A percentile compares a stretch with the other conserved stretches of the same genome.
These are phyloP conservation scores for Lasioglossum oenotherae DNA, from an alignment of 2,888 invertebrate species.

Conservation along the genomic window DNA sequence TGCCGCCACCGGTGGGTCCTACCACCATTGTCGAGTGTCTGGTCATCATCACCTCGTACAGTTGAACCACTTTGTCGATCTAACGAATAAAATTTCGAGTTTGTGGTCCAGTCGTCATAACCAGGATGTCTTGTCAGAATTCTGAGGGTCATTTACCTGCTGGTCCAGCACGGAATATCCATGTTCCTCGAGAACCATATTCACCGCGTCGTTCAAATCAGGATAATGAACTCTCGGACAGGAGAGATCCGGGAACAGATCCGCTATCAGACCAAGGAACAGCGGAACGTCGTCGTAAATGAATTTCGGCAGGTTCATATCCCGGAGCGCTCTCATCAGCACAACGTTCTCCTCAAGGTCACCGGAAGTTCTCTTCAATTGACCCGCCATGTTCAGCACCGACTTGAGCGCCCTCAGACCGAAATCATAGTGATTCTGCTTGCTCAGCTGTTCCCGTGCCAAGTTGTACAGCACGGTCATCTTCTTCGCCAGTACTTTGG, in stretches of 20 bases:
- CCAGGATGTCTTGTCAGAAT: no score
- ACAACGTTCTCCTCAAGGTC: conserved; percentile 94
- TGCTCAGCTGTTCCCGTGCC: conserved; percentile 94
- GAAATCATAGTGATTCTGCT: conserved; percentile 97
- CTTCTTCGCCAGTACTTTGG: conserved; percentile 96
- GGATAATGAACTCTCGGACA: conserved; percentile 95
- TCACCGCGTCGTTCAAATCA: conserved; percentile 93
- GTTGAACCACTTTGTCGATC: conserved; percentile 95
- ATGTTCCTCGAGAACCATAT: conserved; percentile 88
- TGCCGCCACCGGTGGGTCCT: conserved; percentile 97
- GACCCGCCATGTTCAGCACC: conserved; percentile 96
- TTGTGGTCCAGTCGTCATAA: not conserved
- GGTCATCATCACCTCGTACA: conserved; percentile 98
- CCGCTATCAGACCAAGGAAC: conserved; percentile 94
- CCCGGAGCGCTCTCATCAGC: conserved; percentile 94
- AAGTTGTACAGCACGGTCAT: conserved; percentile 96
- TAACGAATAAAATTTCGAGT: conserved; percentile 76
- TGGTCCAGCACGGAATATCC: conserved; percentile 89
- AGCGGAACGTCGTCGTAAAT: conserved; percentile 96
- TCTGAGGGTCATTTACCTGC: conserved; percentile 86
- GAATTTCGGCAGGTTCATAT: conserved; percentile 97
- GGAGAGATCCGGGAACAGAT: conserved; percentile 95
- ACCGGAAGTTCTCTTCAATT: conserved; percentile 91
- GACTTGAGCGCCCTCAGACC: conserved; percentile 96
- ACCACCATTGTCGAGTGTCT: conserved; percentile 96